phyloP scores from a whole-genome alignment of 2,113 vertebrate species.

The Lanius ludovicianus region DNA sequence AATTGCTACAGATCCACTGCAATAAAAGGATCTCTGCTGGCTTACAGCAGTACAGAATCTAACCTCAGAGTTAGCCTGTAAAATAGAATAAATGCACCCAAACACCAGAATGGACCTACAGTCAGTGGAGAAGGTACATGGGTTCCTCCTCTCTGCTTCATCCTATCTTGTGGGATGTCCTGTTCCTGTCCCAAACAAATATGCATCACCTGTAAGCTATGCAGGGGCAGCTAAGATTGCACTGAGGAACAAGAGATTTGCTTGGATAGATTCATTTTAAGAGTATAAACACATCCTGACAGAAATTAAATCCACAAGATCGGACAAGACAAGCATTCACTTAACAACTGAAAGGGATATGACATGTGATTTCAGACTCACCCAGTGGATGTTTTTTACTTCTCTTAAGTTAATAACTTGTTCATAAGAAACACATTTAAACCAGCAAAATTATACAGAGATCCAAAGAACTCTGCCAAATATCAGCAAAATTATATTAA shows the following conservation, averaged over 20 bases:
- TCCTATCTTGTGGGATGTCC: not conserved
- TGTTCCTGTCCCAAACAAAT: not conserved
- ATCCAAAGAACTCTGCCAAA: not conserved
- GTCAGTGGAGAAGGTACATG: not conserved
- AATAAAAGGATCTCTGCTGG: not conserved
- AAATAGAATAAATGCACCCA: slow-evolving; percentile 15
- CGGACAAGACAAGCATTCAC: not conserved
- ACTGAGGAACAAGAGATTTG: not conserved
- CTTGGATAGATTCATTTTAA: not conserved
- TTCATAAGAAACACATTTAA: slow-evolving; percentile 16
- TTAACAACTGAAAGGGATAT: not conserved
- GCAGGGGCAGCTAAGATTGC: not conserved
- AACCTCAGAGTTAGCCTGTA: not conserved
- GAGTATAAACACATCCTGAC: not conserved
- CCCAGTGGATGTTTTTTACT: not conserved
- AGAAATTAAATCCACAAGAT: slow-evolving; percentile 31
- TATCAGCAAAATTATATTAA: not conserved
- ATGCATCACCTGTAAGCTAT: not conserved
- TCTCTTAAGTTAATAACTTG: not conserved
- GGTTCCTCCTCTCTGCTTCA: not conserved
- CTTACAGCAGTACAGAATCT: not conserved
- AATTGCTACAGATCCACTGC: slow-evolving; percentile 32
- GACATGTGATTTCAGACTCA: not conserved
- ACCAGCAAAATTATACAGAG: not conserved
- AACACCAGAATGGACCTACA: not conserved